These are phyloP conservation scores for Melieria picta DNA, from an alignment of 2,888 invertebrate genomes.

Conservation along the genomic window DNA sequence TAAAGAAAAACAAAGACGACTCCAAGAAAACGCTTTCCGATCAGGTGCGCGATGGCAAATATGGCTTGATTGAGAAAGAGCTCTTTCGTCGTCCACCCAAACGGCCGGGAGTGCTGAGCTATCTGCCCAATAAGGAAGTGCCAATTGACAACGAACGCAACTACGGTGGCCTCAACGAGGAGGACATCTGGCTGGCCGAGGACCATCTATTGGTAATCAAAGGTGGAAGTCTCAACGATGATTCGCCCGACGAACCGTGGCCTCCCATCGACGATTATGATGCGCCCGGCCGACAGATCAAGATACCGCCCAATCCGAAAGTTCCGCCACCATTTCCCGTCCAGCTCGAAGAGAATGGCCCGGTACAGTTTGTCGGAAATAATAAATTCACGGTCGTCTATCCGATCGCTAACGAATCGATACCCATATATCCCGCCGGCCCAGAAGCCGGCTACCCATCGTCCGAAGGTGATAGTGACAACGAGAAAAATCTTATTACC, in stretches of 20 bases:
- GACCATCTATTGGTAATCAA: slow-evolving; percentile 85
- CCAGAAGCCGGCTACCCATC: slow-evolving; percentile 53
- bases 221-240: slow-evolving; percentile 75
- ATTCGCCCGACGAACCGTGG: slow-evolving; percentile 72
- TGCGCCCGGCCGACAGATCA: slow-evolving; percentile 85
- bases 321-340: slow-evolving; percentile 94
- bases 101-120: slow-evolving; percentile 84
- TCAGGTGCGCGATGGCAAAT: slow-evolving; percentile 90
- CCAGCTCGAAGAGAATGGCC: slow-evolving; percentile 85
- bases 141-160: slow-evolving; percentile 82
- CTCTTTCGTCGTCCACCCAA: slow-evolving; percentile 77
- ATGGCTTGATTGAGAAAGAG: slow-evolving; percentile 87
- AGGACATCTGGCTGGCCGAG: slow-evolving; percentile 91
- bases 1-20: slow-evolving; percentile 70
- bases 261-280: slow-evolving; percentile 85
- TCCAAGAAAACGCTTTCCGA: slow-evolving; percentile 87
- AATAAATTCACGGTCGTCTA: slow-evolving; percentile 71
- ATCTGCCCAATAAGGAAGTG: slow-evolving; percentile 82
- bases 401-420: slow-evolving; percentile 74
- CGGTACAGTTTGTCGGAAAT: slow-evolving; percentile 86
- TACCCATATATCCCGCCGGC: slow-evolving; percentile 72
- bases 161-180: slow-evolving; percentile 82
- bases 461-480: slow-evolving; percentile 54
- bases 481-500: slow-evolving; percentile 70
- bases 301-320: slow-evolving; percentile 82